phyloP scores from a whole-genome alignment of 2,113 vertebrate genomes.

The Syrrhaptes paradoxus region DNA sequence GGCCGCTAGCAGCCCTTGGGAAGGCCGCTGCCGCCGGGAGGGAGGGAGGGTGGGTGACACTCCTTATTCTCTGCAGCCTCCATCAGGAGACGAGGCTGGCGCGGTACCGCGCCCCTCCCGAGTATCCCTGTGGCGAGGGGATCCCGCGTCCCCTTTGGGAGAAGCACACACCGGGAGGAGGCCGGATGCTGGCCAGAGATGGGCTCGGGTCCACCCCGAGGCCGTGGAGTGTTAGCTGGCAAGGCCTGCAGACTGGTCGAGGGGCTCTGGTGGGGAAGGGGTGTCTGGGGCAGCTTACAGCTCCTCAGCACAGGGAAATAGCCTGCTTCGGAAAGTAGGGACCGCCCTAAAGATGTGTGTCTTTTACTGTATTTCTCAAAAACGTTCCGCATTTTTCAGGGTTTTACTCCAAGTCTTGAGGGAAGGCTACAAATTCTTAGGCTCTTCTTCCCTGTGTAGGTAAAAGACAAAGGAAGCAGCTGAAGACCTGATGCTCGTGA shows the following conservation, averaged over 20 bases:
- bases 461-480: not conserved
- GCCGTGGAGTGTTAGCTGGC: not conserved
- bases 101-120: not conserved
- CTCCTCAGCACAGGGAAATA: not conserved
- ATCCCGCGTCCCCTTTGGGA: rapidly evolving
- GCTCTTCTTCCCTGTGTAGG: not conserved
- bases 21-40: not conserved
- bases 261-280: not conserved
- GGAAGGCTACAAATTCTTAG: not conserved
- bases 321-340: rapidly evolving
- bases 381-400: rapidly evolving
- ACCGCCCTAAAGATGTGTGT: rapidly evolving
- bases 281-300: too few species aligned
- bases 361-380: rapidly evolving
- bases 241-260: not conserved
- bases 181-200: rapidly evolving
- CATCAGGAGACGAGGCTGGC: rapidly evolving
- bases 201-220: rapidly evolving
- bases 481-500: rapidly evolving
- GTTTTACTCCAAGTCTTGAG: rapidly evolving
- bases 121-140: rapidly evolving
- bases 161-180: rapidly evolving
- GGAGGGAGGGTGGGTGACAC: not conserved
- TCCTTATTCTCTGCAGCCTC: rapidly evolving
- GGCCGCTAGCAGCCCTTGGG: not conserved